Evolutionary conservation across 1,140 invertebrate species (phyloP), one percentile per base, ranked within the genome.

Genomic region (Scaptomyza graminum): DNA sequence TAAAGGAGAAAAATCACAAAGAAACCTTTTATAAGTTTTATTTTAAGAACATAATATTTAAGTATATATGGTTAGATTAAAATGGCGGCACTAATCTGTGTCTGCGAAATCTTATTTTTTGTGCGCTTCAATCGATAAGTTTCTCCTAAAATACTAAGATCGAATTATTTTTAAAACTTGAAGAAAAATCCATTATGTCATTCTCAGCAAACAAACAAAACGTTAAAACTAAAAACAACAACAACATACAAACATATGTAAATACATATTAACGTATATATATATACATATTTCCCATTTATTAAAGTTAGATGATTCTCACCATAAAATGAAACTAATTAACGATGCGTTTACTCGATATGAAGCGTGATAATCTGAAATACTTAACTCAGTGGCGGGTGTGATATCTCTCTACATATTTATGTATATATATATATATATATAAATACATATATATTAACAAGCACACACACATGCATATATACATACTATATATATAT

Each of bases 1-100:
- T 85, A 82, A 85, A 83, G 79, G 73, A 81, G 65, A 87, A 78
- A 31, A 87, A 85, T 85, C 82, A 85, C 82, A 85, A 85, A 85
- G 82, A 85, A 85, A 87, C 75, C 75, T 85, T 85, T 85, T 85
- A 85, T 85, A 85, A 85, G 82, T 85, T 85, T 63, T 87, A 85
- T 72, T 79, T 65, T 77, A 85, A 85, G 81, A 80, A 74, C 55
- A 78, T 88, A 75, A 76, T 78, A 87, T 66, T 47, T 78, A 78
- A 78, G 76, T 74, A 71, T 74, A 75, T 75, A 78, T 76, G 74
- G 74, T 85, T 85, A 85, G 82, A 85, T 87, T 82, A 85, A 85
- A 85, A 68, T 70, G 78, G 71, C 81, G 78, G 71, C 81, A 84
- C 76, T 61, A 59, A 77, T 74, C 63, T 85, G 74, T 85, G 74